Evolutionary conservation across 1,140 invertebrate species (phyloP).

Genomic region (Manduca sexta): DNA sequence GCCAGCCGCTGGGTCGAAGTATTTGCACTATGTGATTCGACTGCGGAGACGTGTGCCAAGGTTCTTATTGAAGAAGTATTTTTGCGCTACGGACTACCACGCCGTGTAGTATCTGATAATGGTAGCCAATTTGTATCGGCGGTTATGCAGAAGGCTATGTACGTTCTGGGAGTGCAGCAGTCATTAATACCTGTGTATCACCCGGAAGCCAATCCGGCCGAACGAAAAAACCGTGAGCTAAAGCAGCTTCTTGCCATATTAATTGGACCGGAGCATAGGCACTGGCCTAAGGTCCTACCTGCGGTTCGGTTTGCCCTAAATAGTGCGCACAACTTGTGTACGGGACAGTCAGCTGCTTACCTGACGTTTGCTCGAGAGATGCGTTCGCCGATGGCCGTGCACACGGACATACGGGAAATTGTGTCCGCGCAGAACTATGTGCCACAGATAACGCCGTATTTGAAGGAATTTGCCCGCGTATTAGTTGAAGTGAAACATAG

Average conservation of each 20-base stretch:
- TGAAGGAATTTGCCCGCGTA: conserved; percentile 1
- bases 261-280: conserved; percentile 12
- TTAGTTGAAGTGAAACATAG: conserved; percentile 3
- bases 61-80: no score
- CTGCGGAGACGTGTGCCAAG: no score
- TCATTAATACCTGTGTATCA: conserved; percentile 18
- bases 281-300: conserved; percentile 14
- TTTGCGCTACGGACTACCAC: conserved; percentile 3
- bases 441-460: conserved; percentile 15
- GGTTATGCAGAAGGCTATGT: conserved; percentile 36
- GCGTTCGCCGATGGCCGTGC: conserved; percentile 2
- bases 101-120: conserved; percentile 33
- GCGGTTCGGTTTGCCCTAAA: conserved; percentile 23
- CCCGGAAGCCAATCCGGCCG: conserved; percentile 23
- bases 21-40: no score
- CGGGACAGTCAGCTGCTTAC: conserved; percentile 10
- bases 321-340: conserved; percentile 5
- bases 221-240: conserved; percentile 27
- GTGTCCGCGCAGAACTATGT: conserved; percentile 9
- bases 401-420: conserved; percentile 5
- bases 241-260: conserved; percentile 15
- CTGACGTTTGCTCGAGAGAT: conserved; percentile 17
- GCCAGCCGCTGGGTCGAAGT: no score
- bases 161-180: conserved; percentile 14
- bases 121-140: conserved; percentile 18